A percentile compares a stretch with the other conserved stretches of the same genome.
Evolutionary conservation across 92 coral and sea anemone species (phyloP).

Genomic region (Palythoa caribaeorum): DNA sequence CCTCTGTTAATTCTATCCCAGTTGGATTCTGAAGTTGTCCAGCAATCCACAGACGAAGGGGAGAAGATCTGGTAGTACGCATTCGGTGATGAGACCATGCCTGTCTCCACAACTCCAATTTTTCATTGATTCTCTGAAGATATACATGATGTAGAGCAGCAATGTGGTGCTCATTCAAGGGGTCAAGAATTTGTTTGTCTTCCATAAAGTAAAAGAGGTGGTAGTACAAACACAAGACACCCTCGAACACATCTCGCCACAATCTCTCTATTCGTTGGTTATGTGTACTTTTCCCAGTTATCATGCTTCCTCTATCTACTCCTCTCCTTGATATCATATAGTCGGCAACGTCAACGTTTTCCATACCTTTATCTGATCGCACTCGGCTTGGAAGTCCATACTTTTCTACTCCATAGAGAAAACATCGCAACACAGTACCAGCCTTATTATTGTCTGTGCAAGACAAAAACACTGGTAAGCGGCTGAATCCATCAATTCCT

Average conservation of each 20-base stretch:
- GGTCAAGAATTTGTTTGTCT: constrained; percentile 77
- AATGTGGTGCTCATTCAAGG: constrained; percentile 63
- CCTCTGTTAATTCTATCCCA: constrained; percentile 53
- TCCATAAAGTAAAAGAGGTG: constrained; percentile 82
- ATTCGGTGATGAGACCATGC: constrained; percentile 86
- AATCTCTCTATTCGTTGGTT: constrained; percentile 75
- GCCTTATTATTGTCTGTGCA: constrained; percentile 73
- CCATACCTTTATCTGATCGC: constrained; percentile 78
- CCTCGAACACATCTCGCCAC: constrained; percentile 81
- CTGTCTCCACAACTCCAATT: constrained; percentile 68
- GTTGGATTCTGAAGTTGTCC: constrained; percentile 77
- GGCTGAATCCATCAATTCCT: constrained; percentile 77
- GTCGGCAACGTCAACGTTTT: constrained; percentile 77
- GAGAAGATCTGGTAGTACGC: constrained; percentile 74
- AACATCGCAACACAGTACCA: constrained; percentile 62
- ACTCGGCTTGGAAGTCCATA: constrained; percentile 85
- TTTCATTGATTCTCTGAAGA: constrained; percentile 63
- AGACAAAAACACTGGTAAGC: constrained; percentile 69
- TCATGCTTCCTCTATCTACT: constrained; percentile 72
- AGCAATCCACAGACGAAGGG: constrained; percentile 72
- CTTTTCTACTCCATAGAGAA: constrained; percentile 62
- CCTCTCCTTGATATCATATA: constrained; percentile 82
- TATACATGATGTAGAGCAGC: constrained; percentile 74
- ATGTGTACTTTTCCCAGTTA: constrained; percentile 77
- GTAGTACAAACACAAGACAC: constrained; percentile 73